Base-by-base conservation (phyloP, 2,797 vertebrate genomes). In the Hydrolagus colliei region DNA sequence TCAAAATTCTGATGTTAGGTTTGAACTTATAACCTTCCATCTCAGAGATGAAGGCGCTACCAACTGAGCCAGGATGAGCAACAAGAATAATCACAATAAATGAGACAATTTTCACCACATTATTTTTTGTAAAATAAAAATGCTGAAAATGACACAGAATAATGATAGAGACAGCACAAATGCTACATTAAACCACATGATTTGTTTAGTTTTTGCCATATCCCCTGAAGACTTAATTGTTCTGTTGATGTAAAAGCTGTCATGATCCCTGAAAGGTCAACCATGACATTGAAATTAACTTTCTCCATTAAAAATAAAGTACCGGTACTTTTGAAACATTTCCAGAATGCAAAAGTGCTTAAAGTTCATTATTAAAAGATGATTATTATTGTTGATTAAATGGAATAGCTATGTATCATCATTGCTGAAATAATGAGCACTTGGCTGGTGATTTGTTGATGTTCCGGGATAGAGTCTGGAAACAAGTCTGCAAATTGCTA, bases 281-380 rank as follows among this genome's bases (percentile, higher is more conserved):
- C 6, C 22, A 22, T 61, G 52, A 20, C 14, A 14, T 14, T 22
- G 11, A 12, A 12, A 27, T 2, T 22, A 20, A 79, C 61, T 22
- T 67, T 80, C 61, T 18, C 12, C 27, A 32, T 27, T 65, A 80
- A 65, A 65, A 14, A 63, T 11, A 79, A 16, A 12, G 59, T 18
- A n/a, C n/a, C n/a, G n/a, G n/a, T n/a, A 11, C 12, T 65, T 3
- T 9, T 61, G 11, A 62, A 79, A 62, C 52, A 77, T 16, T 80
- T 80, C 65, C 22, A 11, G 59, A 80, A 80, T 67, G 11, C 61
- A 32, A 12, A 65, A 18, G 20, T 52, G 65, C 22, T 9, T 8
- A 76, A 20, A 16, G 41, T 13, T 41, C 41, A 71, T 65, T 84
- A 18, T 35, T 84, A 71, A 84, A 68, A 84, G 63, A 84, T 67